Evolutionary conservation across 2,888 invertebrate species (phyloP).

Genomic region (Lasioglossum malachurum): DNA sequence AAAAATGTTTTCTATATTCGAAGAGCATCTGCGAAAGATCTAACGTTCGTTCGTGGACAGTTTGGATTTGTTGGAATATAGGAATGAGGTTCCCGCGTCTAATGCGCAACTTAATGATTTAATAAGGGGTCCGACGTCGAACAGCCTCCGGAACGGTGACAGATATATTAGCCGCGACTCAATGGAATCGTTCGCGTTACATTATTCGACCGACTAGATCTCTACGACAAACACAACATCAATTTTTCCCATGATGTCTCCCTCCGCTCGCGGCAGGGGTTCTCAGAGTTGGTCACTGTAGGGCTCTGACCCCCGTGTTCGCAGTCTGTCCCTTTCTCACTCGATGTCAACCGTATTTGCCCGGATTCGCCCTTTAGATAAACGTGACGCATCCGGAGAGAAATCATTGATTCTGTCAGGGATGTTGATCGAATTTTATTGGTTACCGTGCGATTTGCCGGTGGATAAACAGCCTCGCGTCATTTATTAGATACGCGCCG

Average conservation of each 20-base stretch:
- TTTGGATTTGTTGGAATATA: not conserved
- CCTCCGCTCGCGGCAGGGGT: slow-evolving; percentile 70
- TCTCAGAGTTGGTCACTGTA: slow-evolving; percentile 67
- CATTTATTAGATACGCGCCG: not conserved
- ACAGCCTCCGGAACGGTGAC: slow-evolving; percentile 77
- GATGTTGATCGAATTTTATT: slow-evolving; percentile 52
- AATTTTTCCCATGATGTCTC: slow-evolving; percentile 83
- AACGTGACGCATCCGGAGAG: slow-evolving; percentile 63
- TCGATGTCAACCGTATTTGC: slow-evolving; percentile 57
- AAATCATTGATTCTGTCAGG: slow-evolving; percentile 63
- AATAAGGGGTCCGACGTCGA: slow-evolving; percentile 78
- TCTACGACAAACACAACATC: slow-evolving; percentile 83
- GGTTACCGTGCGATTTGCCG: slow-evolving; percentile 17
- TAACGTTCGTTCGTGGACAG: not conserved
- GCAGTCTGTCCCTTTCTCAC: slow-evolving; percentile 19
- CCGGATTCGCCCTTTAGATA: slow-evolving; percentile 66
- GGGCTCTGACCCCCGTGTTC: slow-evolving; percentile 21
- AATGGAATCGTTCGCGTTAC: slow-evolving; percentile 82
- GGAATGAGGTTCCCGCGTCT: not conserved
- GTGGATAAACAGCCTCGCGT: not conserved
- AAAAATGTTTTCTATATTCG: not conserved
- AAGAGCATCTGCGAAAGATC: not conserved
- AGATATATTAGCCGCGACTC: slow-evolving; percentile 83
- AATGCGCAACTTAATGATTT: slow-evolving; percentile 77
- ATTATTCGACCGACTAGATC: slow-evolving; percentile 83